Conservation (phyloP, 2,113 vertebrate species). For the Bubo scandiacus region DNA sequence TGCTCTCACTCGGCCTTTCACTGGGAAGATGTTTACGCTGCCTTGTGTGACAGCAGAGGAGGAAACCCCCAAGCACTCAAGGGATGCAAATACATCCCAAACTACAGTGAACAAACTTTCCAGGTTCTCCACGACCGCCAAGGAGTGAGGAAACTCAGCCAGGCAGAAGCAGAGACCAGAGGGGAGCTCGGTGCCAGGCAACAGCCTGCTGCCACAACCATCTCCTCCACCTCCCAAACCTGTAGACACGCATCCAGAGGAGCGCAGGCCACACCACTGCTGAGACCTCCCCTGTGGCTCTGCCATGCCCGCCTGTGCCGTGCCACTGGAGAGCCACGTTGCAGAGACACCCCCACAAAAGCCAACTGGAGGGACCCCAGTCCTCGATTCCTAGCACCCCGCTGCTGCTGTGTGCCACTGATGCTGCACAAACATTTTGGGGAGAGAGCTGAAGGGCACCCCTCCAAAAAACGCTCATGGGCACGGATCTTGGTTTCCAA, state of each 20-base stretch:
- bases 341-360: not conserved
- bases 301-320: not conserved
- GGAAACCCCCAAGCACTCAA: not conserved
- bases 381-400: not conserved
- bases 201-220: not conserved
- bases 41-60: not conserved
- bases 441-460: not conserved
- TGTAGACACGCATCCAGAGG: accelerated
- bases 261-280: not conserved
- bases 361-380: not conserved
- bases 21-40: not conserved
- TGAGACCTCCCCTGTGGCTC: accelerated
- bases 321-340: accelerated
- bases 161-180: not conserved
- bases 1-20: accelerated
- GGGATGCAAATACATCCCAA: not conserved
- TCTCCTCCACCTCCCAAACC: not conserved
- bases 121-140: not conserved
- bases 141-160: not conserved
- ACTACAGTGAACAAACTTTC: not conserved
- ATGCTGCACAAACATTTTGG: not conserved
- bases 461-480: not conserved
- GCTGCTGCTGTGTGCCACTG: not conserved
- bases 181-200: not conserved
- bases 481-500: not conserved